phyloP scores from a whole-genome alignment of 1,140 invertebrate genomes.

The Nephila pilipes region DNA sequence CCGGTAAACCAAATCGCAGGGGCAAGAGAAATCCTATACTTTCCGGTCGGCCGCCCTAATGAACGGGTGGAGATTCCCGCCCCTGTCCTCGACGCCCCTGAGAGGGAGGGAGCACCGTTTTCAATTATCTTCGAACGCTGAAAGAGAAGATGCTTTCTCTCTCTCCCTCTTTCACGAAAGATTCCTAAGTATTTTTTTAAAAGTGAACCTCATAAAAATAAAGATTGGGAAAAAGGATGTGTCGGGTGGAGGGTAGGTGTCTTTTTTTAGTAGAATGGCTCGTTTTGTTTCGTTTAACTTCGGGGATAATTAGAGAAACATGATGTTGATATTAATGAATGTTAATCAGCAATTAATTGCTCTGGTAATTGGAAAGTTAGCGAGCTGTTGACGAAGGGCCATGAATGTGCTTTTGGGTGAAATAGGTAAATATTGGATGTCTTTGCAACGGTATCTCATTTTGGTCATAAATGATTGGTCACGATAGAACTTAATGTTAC shows the following conservation, averaged over 20 bases:
- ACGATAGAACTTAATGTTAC: not conserved
- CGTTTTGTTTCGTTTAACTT: not conserved
- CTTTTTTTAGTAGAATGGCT: not conserved
- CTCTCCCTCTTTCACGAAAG: not conserved
- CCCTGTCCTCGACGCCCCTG: not conserved
- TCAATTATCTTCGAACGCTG: conserved; percentile 42
- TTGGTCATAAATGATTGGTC: not conserved
- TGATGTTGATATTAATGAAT: not conserved
- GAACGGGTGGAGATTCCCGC: conserved; percentile 45
- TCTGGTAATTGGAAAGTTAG: not conserved
- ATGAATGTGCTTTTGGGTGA: not conserved
- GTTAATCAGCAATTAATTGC: conserved; percentile 11
- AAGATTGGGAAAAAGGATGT: not conserved
- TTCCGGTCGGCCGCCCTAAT: conserved; percentile 57
- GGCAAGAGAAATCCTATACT: conserved; percentile 37
- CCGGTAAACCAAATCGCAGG: conserved; percentile 28
- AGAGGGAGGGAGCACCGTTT: conserved; percentile 8
- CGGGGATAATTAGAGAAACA: not conserved
- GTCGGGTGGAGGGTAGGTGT: not conserved
- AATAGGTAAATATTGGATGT: not conserved
- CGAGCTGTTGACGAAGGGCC: not conserved
- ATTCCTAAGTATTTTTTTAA: not conserved
- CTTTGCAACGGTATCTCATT: not conserved
- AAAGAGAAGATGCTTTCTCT: not conserved
- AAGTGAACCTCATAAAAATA: not conserved